Conservation (phyloP, 2,797 vertebrate genomes). For the Melanotaenia boesemani region DNA sequence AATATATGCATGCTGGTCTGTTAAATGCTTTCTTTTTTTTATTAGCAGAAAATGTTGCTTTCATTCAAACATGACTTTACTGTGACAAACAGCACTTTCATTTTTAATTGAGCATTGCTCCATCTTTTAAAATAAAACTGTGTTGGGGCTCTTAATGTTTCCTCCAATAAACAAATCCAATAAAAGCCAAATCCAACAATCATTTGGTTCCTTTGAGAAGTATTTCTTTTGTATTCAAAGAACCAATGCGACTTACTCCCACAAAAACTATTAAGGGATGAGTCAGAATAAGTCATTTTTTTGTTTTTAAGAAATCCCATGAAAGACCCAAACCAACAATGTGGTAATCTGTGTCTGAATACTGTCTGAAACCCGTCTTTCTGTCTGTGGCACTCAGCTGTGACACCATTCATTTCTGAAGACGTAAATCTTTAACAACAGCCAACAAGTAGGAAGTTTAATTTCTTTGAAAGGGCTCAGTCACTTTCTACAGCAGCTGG, state of each 20-base stretch:
- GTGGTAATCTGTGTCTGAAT: neutral
- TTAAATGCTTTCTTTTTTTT: neutral
- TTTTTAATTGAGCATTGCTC: neutral
- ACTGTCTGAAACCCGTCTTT: neutral
- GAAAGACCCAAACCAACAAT: neutral
- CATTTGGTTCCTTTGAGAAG: neutral
- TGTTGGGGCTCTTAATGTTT: neutral
- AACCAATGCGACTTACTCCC: neutral
- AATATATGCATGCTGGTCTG: neutral
- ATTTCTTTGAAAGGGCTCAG: conserved; percentile 15
- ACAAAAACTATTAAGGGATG: conserved; percentile 8
- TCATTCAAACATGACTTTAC: neutral
- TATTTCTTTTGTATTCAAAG: neutral
- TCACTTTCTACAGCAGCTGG: conserved; percentile 9
- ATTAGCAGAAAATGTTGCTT: neutral
- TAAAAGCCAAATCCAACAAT: neutral
- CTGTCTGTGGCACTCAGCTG: neutral
- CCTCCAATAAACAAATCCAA: neutral
- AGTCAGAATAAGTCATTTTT: neutral
- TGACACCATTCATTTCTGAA: conserved; percentile 1
- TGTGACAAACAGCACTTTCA: neutral
- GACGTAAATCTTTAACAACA: conserved; percentile 17
- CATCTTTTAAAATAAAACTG: neutral
- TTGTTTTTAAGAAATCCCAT: neutral
- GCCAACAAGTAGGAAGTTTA: conserved; percentile 7